Percentiles rank a stretch among this genome's conserved stretches.
Conservation (phyloP, 1,140 invertebrate genomes). For the Cephus cinctus region DNA sequence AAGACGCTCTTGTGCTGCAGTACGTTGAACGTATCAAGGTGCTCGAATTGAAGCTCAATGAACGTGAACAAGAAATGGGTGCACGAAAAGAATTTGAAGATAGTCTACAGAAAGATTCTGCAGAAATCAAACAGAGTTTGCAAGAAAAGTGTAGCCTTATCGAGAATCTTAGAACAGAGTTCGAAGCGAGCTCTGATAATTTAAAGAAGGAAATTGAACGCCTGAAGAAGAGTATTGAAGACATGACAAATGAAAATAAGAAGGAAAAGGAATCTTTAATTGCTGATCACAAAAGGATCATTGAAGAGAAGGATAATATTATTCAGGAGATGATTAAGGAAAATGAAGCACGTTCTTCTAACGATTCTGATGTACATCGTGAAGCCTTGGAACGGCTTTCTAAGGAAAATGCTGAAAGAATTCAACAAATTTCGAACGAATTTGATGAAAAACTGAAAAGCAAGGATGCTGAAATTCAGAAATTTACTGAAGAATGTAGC, state of each 20-base stretch:
- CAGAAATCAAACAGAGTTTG: conserved; percentile 28
- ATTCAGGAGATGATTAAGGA: conserved; percentile 35
- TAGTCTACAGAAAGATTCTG: conserved; percentile 37
- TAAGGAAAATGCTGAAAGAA: conserved; percentile 55
- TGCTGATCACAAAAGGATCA: conserved; percentile 30
- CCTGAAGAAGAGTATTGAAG: conserved; percentile 43
- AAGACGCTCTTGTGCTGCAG: conserved; percentile 43
- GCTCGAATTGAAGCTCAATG: conserved; percentile 51
- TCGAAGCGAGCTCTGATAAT: conserved; percentile 33
- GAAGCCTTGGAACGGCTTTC: conserved; percentile 31
- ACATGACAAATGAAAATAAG: conserved; percentile 26
- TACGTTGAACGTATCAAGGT: conserved; percentile 53
- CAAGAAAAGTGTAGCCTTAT: conserved; percentile 34
- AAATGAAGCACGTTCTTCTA: conserved; percentile 36
- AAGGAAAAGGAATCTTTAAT: conserved; percentile 28
- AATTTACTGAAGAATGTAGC: conserved; percentile 45
- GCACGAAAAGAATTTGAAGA: conserved; percentile 53
- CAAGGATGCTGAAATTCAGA: conserved; percentile 45
- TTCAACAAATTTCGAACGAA: conserved; percentile 44
- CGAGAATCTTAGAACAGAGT: conserved; percentile 41
- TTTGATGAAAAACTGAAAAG: conserved; percentile 56
- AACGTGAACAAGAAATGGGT: conserved; percentile 56
- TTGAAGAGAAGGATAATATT: conserved; percentile 39
- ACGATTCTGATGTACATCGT: conserved; percentile 27
- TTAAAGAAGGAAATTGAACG: conserved; percentile 49